Percentiles rank a stretch among this genome's conserved stretches.
Evolutionary conservation across 2,797 vertebrate genomes (phyloP).

Genomic region (Silurus lanzhouensis): DNA sequence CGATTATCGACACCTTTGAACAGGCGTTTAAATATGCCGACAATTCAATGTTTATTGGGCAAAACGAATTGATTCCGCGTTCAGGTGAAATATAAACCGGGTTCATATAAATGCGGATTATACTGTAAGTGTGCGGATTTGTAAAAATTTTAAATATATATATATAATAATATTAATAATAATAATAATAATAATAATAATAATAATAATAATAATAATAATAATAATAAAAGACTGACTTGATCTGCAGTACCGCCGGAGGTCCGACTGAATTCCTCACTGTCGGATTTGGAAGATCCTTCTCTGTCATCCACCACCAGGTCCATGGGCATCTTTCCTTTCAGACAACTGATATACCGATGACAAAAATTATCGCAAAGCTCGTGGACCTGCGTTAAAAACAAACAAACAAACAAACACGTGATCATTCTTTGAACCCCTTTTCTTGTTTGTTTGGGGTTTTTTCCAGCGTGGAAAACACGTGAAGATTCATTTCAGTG

Average conservation of each 20-base stretch:
- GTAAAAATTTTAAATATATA: too few species aligned
- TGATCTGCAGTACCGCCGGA: constrained; percentile 86
- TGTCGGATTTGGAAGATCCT: constrained; percentile 89
- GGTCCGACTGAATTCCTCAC: constrained; percentile 85
- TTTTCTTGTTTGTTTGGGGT: too few species aligned
- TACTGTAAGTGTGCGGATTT: neutral
- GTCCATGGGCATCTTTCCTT: constrained; percentile 96
- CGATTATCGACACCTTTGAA: neutral
- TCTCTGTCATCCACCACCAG: constrained; percentile 92
- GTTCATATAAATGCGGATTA: neutral
- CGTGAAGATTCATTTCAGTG: too few species aligned
- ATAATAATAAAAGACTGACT: constrained; percentile 69
- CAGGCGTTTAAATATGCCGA: neutral
- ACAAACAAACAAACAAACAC: constrained; percentile 26
- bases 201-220: too few species aligned
- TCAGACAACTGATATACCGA: constrained; percentile 97
- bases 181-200: too few species aligned
- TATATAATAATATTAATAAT: too few species aligned
- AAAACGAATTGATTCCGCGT: constrained; percentile 11
- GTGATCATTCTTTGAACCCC: neutral
- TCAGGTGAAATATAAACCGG: neutral
- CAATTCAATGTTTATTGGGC: neutral
- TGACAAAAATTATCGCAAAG: constrained; percentile 97
- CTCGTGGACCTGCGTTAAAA: constrained; percentile 84
- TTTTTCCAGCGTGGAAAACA: neutral